Evolutionary conservation across 2,797 vertebrate genomes (phyloP), one percentile per base, ranked within the genome.

Genomic region (Hemitrygon akajei): DNA sequence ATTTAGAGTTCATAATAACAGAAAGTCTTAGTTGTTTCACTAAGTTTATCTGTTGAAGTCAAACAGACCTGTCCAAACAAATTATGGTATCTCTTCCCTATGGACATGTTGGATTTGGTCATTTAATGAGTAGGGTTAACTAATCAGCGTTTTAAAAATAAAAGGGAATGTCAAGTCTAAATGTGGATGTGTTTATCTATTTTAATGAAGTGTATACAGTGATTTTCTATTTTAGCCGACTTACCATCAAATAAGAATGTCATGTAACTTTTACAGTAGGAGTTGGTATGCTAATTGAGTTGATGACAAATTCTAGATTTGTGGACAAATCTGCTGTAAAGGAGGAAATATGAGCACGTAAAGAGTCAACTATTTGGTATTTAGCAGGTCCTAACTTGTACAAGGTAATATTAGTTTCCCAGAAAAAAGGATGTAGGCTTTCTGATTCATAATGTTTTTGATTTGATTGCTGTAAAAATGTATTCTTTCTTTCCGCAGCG

Each of bases 401-500:
- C 12, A 56, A 75, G 60, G 7, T 89, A 3, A 89, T 66, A 75
- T 30, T 73, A 47, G 37, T 25, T 7, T 71, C 22, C 4, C 37
- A 91, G 27, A 27, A 9, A 91, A 47, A 92, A 75, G 69, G 34
- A 47, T 40, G 30, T 75, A 30, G 69, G 22, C 89, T 73, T 30
- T 30, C 7, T 0, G 40, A n/a, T 93, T 47, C 69, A 56, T 30
- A 22, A 14, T 93, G 71, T 58, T 76, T 86, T 75, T 71, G 12
- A 40, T 75, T 69, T 93, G 5, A 76, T 93, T 75, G 40, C 71
- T 75, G 25, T 37, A 91, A 34, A 91, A 11, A 40, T 69, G 34
- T 76, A 25, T 56, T 47, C 3, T 58, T 58, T 93, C 71, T 95
- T 40, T 94, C 93, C 73, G 18, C 97, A 99, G 99, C 98, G 98